Evolutionary conservation across 2,113 vertebrate genomes (phyloP).

Genomic region (Macquaria australasica): DNA sequence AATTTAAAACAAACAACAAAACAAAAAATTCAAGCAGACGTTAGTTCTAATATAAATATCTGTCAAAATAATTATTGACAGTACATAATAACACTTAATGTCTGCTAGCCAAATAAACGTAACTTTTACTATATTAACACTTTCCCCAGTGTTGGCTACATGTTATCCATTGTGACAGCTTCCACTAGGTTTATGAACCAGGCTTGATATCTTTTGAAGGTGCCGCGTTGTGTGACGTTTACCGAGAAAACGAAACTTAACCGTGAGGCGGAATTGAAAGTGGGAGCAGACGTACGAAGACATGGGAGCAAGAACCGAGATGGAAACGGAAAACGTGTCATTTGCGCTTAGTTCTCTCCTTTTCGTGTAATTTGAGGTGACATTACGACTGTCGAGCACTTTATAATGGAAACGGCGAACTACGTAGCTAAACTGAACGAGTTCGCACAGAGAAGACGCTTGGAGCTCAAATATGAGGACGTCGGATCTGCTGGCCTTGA

Average conservation of each 20-base stretch:
- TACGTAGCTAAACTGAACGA: conserved; percentile 71
- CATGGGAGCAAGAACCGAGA: background rate
- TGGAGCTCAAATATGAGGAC: conserved; percentile 52
- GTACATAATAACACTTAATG: background rate
- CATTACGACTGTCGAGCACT: rapidly evolving
- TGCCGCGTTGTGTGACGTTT: conserved; percentile 33
- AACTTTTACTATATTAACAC: background rate
- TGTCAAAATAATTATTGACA: background rate
- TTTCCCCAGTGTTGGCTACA: no score
- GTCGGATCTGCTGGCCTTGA: conserved; percentile 66
- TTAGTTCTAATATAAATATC: background rate
- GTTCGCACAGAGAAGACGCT: conserved; percentile 8
- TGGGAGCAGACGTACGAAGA: background rate
- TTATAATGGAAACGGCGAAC: conserved; percentile 70
- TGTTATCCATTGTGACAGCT: no score
- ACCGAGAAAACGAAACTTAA: conserved; percentile 58
- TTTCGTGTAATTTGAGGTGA: background rate
- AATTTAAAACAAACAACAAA: background rate
- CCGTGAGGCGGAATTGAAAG: rapidly evolving
- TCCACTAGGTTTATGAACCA: background rate
- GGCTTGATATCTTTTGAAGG: background rate
- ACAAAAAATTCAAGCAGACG: background rate
- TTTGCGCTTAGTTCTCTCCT: background rate
- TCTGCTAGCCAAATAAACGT: background rate
- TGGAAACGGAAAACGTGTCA: background rate